Base-by-base conservation (phyloP, 1,140 invertebrate genomes). In the Drosophila micromelanica region DNA sequence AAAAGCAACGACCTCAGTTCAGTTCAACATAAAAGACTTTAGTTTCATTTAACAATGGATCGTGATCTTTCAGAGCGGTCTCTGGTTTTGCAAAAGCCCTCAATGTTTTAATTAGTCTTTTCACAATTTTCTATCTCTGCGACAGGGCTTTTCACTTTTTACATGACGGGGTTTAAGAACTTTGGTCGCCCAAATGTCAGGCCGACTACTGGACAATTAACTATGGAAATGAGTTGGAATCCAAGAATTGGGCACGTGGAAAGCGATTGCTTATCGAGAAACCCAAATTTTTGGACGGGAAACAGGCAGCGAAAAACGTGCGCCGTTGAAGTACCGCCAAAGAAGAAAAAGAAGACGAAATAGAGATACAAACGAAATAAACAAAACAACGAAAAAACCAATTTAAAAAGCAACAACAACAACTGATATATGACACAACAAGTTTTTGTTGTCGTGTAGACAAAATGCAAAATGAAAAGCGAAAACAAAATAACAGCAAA, bases 221-320 rank as follows among this genome's bases (percentile, higher is more conserved):
- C 30, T 79, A 87, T 89, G 64, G 57, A 89, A 87, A 89, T 87
- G 52, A 76, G 67, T 35, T 42, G 57, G 12, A 46, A 27, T 3
- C 52, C 32, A 48, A 68, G 63, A 76, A 82, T 89, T 73, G 72
- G 62, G 76, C 82, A 82, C 82, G 76, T 87, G 82, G 79, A 87
- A 82, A 82, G 79, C 73, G 79, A 82, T 68, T 76, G 52, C 59
- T 72, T 78, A 82, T 89, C 84, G 27, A 40, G 55, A 65, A 55
- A 64, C 55, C 38, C 45, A 51, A 62, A 63, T 65, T 30, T 56
- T 61, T 43, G 23, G 32, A 59, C 46, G 54, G 37, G 37, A 65
- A 65, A 38, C 40, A 9, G 13, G 13, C 37, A 57, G 11, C 23
- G 23, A 30, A 57, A 30, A 45, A 38, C 49, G 48, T 52, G 48